phyloP scores from a whole-genome alignment of 2,888 invertebrate species.

The Marronus borbonicus region DNA sequence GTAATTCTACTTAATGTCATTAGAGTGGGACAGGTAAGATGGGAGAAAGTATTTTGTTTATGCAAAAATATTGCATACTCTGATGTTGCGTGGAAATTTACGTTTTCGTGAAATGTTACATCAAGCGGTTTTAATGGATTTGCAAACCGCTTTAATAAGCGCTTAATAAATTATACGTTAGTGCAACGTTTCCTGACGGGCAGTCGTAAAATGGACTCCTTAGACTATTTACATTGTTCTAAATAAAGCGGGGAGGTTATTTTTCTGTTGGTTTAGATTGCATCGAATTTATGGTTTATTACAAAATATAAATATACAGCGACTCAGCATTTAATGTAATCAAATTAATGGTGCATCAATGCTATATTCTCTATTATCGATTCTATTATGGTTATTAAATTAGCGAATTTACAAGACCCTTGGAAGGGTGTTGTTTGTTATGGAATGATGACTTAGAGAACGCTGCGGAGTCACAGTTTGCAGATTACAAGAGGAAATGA shows the following conservation, averaged over 20 bases:
- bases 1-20: slow-evolving; percentile 29
- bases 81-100: slow-evolving; percentile 35
- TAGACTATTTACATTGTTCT: not conserved
- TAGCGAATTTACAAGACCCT: too few relatives aligned
- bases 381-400: too few relatives aligned
- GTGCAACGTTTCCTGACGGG: not conserved
- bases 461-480: too few relatives aligned
- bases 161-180: slow-evolving; percentile 21
- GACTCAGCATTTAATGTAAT: too few relatives aligned
- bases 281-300: too few relatives aligned
- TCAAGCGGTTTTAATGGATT: slow-evolving; percentile 20
- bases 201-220: not conserved
- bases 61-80: slow-evolving; percentile 22
- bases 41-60: slow-evolving; percentile 41
- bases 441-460: too few relatives aligned
- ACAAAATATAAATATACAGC: too few relatives aligned
- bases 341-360: too few relatives aligned
- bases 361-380: too few relatives aligned
- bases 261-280: too few relatives aligned
- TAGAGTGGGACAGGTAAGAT: slow-evolving; percentile 26
- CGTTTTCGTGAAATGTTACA: slow-evolving; percentile 45
- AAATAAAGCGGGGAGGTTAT: not conserved
- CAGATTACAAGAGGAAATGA: too few relatives aligned
- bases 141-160: slow-evolving; percentile 10
- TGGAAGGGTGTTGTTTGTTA: too few relatives aligned